Base-by-base conservation (phyloP, 2,113 vertebrate genomes). In the Toxotes jaculatrix region DNA sequence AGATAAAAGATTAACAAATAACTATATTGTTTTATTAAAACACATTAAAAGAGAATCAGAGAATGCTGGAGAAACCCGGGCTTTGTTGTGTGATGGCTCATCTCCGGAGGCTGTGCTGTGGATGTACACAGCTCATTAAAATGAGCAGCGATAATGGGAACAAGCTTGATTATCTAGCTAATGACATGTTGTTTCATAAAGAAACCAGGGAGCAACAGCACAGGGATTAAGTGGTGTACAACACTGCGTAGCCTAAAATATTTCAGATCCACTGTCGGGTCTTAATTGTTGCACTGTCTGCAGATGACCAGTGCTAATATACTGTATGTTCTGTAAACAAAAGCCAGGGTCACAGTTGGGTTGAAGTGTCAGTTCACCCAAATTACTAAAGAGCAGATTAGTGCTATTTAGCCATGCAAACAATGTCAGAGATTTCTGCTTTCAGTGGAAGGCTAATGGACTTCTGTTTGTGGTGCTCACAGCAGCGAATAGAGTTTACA, bases 101-200 rank as follows among this genome's bases (percentile, higher is more conserved):
- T 89, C 88, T 87, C 89, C 74, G 74, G 79, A 80, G 89, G 84
- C 85, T 4, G 8, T 57, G 83, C 78, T 57, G 73, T 53, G 77
- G 82, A 85, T 88, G 80, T 90, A 80, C 74, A 88, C 80, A 80
- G 69, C 91, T 92, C 86, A 88, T 92, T 93, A 91, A 91, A 90
- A 92, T 65, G 71, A 90, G 80, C 79, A 40, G 84, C 5, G 68
- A 88, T 93, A 92, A 93, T 92, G 87, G 77, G 80, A 87, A 89
- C 88, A 86, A 80, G 87, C 87, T 80, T 87, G 87, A 92, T 93
- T 86, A 91, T 92, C 85, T 78, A 31, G 66, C 75, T 86, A 90
- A 93, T 89, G 86, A 86, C 91, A 82, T 87, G 78, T 73, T 82
- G 80, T 88, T 76, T 90, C 74, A 78, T 86, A 87, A 88, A 88